These are phyloP conservation scores for Misgurnus anguillicaudatus DNA, from an alignment of 2,113 vertebrate species.

Conservation along the genomic window DNA sequence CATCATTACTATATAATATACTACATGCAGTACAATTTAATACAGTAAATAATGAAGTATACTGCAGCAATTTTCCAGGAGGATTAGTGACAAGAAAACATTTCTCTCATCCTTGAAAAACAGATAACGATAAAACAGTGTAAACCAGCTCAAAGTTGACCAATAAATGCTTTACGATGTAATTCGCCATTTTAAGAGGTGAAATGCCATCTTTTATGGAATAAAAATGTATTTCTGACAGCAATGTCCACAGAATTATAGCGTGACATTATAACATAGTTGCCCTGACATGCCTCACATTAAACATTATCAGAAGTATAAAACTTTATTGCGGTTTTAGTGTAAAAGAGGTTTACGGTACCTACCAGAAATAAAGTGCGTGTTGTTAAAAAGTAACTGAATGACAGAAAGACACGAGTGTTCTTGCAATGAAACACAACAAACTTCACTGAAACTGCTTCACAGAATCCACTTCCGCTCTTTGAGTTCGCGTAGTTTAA, in stretches of 20 bases:
- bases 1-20: too few species aligned
- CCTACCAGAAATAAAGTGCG: background rate
- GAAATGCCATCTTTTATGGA: background rate
- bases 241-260: background rate
- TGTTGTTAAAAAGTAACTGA: background rate
- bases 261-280: background rate
- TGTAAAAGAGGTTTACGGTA: background rate
- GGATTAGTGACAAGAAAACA: background rate
- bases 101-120: constrained; percentile 1
- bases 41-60: too few species aligned
- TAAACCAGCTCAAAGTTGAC: background rate
- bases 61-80: too few species aligned
- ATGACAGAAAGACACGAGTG: background rate
- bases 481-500: constrained; percentile 9
- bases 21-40: too few species aligned
- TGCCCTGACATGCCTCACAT: background rate
- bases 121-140: background rate
- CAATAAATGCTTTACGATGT: background rate
- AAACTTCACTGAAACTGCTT: background rate
- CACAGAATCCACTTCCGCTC: constrained; percentile 17
- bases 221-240: background rate
- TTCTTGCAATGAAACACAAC: background rate
- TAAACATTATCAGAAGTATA: background rate
- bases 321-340: background rate
- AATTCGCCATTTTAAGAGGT: background rate